These are phyloP conservation scores for Pissodes strobi DNA, from an alignment of 1,140 invertebrate species.

Conservation along the genomic window DNA sequence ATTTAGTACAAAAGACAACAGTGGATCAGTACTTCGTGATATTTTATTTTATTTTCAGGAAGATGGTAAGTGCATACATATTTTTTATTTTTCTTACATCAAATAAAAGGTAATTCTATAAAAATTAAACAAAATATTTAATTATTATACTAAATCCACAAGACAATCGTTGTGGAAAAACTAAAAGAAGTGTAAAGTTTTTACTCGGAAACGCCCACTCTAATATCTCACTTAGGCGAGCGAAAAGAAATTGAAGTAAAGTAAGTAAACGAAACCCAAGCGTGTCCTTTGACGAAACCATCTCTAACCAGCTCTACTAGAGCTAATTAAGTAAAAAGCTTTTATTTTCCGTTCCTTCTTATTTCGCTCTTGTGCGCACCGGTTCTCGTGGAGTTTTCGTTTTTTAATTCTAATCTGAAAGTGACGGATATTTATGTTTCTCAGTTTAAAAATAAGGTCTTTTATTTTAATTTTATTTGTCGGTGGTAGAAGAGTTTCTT, in stretches of 20 bases:
- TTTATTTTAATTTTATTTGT: too few relatives aligned
- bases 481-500: too few relatives aligned
- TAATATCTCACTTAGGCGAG: constrained; percentile 1
- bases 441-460: not conserved
- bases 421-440: not conserved
- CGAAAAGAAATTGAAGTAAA: not conserved
- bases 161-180: too few relatives aligned
- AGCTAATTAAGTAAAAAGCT: constrained; percentile 19
- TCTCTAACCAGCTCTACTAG: constrained; percentile 4
- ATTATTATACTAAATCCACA: too few relatives aligned
- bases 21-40: too few relatives aligned
- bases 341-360: constrained; percentile 11
- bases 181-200: not conserved
- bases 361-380: constrained; percentile 1
- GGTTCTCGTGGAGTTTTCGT: not conserved
- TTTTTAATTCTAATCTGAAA: constrained; percentile 2
- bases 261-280: constrained; percentile 15
- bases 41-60: too few relatives aligned
- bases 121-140: too few relatives aligned
- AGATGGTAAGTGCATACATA: too few relatives aligned
- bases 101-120: too few relatives aligned
- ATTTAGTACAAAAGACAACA: too few relatives aligned
- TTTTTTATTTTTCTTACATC: too few relatives aligned
- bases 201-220: not conserved
- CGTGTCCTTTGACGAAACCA: constrained; percentile 16